A percentile compares a stretch with the other conserved stretches of the same genome.
Evolutionary conservation across 2,113 vertebrate genomes (phyloP).

Genomic region (Zapus hudsonius): DNA sequence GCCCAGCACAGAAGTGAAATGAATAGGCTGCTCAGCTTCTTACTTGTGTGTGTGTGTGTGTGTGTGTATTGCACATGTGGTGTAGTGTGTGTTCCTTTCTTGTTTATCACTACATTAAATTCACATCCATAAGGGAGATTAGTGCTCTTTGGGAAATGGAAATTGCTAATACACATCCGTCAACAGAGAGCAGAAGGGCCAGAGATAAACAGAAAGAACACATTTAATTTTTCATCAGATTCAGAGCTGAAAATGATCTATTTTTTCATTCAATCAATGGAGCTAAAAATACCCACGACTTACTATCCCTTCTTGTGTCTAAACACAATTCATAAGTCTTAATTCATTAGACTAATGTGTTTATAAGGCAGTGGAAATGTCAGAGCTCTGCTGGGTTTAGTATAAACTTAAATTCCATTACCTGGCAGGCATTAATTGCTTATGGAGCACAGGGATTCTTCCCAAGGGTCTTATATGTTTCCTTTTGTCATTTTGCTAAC

Average conservation of each 20-base stretch:
- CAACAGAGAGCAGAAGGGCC: slow-evolving; percentile 78
- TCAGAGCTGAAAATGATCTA: slow-evolving; percentile 80
- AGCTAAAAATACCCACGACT: slow-evolving; percentile 83
- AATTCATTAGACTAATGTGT: slow-evolving; percentile 99
- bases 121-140: slow-evolving; percentile 86
- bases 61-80: too few relatives aligned
- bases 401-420: slow-evolving; percentile 99
- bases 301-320: slow-evolving; percentile 84
- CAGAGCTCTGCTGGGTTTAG: slow-evolving; percentile 98
- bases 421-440: slow-evolving; percentile 99
- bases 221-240: slow-evolving; percentile 83
- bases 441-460: slow-evolving; percentile 93
- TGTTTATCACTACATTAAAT: slow-evolving; percentile 87
- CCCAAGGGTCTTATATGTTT: slow-evolving; percentile 97
- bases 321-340: slow-evolving; percentile 90
- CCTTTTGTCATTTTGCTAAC: slow-evolving; percentile 99
- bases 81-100: slow-evolving; percentile 28
- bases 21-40: slow-evolving; percentile 87
- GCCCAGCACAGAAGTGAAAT: slow-evolving; percentile 86
- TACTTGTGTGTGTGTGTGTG: slow-evolving; percentile 73
- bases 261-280: slow-evolving; percentile 82
- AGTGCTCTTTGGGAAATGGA: slow-evolving; percentile 87
- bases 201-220: slow-evolving; percentile 82
- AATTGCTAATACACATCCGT: slow-evolving; percentile 88
- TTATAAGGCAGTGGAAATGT: slow-evolving; percentile 99